Percentiles rank a stretch among this genome's conserved stretches.
These are phyloP conservation scores for Vimba vimba DNA, from an alignment of 2,113 vertebrate species.

Conservation along the genomic window DNA sequence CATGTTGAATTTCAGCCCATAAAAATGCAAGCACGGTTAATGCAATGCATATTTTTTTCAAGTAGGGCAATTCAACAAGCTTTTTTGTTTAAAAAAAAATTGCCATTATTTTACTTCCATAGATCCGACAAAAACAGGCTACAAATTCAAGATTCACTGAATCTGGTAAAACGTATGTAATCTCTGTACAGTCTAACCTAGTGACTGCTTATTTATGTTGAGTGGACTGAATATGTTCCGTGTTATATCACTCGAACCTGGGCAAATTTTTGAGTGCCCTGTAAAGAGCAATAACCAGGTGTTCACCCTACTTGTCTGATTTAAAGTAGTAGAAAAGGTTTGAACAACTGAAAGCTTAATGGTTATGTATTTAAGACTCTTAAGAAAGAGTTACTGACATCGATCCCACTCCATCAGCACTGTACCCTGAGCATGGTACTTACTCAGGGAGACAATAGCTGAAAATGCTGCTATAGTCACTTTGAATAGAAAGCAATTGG, in stretches of 20 bases:
- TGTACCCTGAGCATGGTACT: background rate
- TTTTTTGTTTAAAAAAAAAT: too few relatives aligned
- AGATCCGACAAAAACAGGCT: background rate
- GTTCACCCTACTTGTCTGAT: background rate
- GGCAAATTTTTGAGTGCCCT: background rate
- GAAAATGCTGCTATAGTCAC: constrained; percentile 3
- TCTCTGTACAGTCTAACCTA: background rate
- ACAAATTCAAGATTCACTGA: background rate
- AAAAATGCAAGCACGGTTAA: too few relatives aligned
- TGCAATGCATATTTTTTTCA: too few relatives aligned
- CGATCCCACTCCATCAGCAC: background rate
- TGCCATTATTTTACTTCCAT: too few relatives aligned
- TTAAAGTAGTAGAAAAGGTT: background rate
- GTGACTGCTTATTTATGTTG: background rate
- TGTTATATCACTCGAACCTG: background rate
- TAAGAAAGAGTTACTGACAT: background rate
- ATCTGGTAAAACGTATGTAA: background rate
- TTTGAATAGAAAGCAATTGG: constrained; percentile 5
- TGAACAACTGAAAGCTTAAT: background rate
- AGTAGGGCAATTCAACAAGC: too few relatives aligned
- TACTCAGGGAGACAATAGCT: background rate
- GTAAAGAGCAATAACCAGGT: too few relatives aligned
- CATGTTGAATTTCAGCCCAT: too few relatives aligned
- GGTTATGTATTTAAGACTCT: background rate
- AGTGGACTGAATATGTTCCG: background rate